Percentiles rank a stretch among this genome's conserved stretches.
phyloP scores from a whole-genome alignment of 2,113 vertebrate genomes.

The Hepsetus odoe region DNA sequence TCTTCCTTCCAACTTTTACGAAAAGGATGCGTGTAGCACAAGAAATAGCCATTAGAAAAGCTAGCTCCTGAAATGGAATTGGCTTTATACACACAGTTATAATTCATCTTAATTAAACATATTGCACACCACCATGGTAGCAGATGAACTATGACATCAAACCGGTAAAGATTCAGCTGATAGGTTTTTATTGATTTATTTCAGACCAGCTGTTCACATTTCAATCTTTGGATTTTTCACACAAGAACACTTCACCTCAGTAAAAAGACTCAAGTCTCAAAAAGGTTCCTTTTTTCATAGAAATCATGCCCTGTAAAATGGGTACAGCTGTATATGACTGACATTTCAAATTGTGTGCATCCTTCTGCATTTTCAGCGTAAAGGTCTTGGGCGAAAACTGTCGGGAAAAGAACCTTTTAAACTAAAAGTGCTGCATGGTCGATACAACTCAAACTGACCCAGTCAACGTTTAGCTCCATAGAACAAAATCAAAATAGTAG shows the following conservation, averaged over 20 bases:
- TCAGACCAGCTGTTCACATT: conserved; percentile 58
- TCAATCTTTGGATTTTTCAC: conserved; percentile 42
- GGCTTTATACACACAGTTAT: no score
- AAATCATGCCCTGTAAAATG: conserved; percentile 63
- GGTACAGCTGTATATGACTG: conserved; percentile 49
- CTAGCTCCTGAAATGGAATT: no score
- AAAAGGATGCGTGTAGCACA: no score
- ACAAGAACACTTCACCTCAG: conserved; percentile 27
- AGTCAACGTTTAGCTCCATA: background rate
- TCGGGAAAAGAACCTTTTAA: background rate
- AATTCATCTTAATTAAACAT: no score
- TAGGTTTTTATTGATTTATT: conserved; percentile 58
- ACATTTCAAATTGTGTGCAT: conserved; percentile 6
- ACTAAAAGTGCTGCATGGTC: conserved; percentile 3
- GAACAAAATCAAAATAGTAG: conserved; percentile 28
- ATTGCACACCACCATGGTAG: background rate
- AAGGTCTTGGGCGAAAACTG: background rate
- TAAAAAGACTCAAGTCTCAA: conserved; percentile 23
- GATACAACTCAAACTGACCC: background rate
- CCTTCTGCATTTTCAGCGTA: background rate
- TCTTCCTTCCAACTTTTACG: no score
- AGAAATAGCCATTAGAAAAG: no score
- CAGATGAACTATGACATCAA: background rate
- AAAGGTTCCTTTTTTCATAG: conserved; percentile 36
- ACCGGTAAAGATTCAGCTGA: background rate